Evolutionary conservation across 2,888 invertebrate genomes (phyloP).

Genomic region (Hecatera dysodea): DNA sequence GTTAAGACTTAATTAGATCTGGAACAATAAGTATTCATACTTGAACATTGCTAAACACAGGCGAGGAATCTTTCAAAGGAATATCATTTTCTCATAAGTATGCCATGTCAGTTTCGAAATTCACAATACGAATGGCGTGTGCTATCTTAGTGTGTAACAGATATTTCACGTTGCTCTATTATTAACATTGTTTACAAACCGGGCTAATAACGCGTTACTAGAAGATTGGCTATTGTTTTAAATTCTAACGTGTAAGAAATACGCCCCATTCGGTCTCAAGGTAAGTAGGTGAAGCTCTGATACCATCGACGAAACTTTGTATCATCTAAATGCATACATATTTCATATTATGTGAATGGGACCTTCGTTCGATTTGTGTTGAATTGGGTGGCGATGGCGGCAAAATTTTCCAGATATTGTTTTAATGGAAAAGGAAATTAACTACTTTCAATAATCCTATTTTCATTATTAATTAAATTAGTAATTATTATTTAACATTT

Average conservation of each 20-base stretch:
- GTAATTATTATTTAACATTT: too few relatives aligned
- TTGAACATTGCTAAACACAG: background rate
- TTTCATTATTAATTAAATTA: background rate
- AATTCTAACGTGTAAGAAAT: slow-evolving; percentile 73
- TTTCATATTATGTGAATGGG: slow-evolving; percentile 40
- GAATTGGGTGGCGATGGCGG: background rate
- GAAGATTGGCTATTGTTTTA: slow-evolving; percentile 82
- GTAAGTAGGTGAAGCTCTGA: slow-evolving; percentile 65
- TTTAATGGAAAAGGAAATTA: background rate
- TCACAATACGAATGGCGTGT: slow-evolving; percentile 44
- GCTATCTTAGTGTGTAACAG: slow-evolving; percentile 48
- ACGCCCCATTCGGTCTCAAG: slow-evolving; percentile 72
- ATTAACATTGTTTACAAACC: slow-evolving; percentile 67
- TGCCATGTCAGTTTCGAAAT: slow-evolving; percentile 44
- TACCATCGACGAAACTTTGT: slow-evolving; percentile 54
- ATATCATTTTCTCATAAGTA: slow-evolving; percentile 15
- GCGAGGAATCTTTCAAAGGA: background rate
- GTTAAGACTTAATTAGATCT: background rate
- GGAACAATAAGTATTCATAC: background rate
- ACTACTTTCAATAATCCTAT: background rate
- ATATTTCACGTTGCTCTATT: slow-evolving; percentile 57
- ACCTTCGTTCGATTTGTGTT: slow-evolving; percentile 14
- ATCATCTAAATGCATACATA: slow-evolving; percentile 45
- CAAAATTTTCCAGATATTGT: background rate
- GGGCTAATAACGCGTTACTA: slow-evolving; percentile 79